Base-by-base conservation (phyloP, 2,888 invertebrate species). In the Schizotus pectinicornis region DNA sequence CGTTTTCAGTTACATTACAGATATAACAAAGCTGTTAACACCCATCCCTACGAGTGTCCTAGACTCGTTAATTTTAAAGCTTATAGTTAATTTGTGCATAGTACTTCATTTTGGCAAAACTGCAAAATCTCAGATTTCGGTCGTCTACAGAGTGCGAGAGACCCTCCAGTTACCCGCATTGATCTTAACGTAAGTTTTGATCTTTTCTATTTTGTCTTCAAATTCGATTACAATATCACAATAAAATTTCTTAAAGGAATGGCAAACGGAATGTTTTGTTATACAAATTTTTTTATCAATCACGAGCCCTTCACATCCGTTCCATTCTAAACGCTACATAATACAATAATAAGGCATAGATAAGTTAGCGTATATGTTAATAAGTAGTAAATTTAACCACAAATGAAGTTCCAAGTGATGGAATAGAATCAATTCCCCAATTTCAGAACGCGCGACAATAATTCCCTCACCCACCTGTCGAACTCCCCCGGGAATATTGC, bases 61-160 rank as follows among this genome's bases (percentile, higher is more conserved):
- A 45, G 59, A 55, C 62, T 55, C 33, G 37, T 52, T 31, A n/a
- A 35, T 45, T 14, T 33, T 36, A 53, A 70, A 74, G 69, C 75
- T 73, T 76, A 77, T 68, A 68, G 60, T 72, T 77, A 77, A 74
- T 76, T 77, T 77, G 77, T 77, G 77, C 77, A 75, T 74, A 64
- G 63, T 56, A 63, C 57, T 61, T 58, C 65, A 63, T 59, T 64
- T 65, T 64, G 63, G 67, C 65, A 64, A 58, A 63, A 61, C 51
- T 52, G 59, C 62, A 61, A 30, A 37, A 9, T 31, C n/a, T 46
- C 14, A 12, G 12, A 33, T 47, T 8, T 43, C 33, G 32, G 12
- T 37, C 13, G n/a, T 12, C 8, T 13, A 39, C 7, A 39, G n/a
- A n/a, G n/a, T n/a, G n/a, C n/a, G n/a, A n/a, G n/a, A n/a, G n/a